These are phyloP conservation scores for Misgurnus anguillicaudatus DNA, from an alignment of 2,113 vertebrate species.

Conservation along the genomic window DNA sequence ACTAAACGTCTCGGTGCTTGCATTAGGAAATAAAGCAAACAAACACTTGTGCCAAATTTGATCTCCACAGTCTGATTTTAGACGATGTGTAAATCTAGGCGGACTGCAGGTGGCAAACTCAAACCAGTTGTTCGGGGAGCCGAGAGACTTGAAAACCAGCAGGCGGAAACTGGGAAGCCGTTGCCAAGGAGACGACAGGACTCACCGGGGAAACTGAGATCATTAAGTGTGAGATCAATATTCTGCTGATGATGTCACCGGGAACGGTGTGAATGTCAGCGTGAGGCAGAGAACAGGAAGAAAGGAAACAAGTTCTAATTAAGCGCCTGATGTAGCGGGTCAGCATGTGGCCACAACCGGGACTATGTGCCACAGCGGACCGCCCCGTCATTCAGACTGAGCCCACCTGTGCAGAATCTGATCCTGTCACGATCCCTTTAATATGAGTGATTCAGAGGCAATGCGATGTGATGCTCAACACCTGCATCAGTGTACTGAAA, in stretches of 20 bases:
- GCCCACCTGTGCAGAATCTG: neutral
- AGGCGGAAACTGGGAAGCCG: conserved; percentile 19
- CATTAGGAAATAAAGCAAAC: neutral
- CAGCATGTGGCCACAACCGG: neutral
- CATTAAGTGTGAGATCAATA: conserved; percentile 45
- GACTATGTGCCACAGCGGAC: neutral
- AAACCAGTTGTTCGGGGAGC: conserved; percentile 23
- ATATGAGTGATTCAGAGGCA: conserved; percentile 2
- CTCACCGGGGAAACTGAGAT: conserved; percentile 30
- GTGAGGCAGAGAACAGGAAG: neutral
- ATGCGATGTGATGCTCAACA: neutral
- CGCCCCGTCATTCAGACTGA: conserved; percentile 8
- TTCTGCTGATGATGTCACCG: conserved; percentile 38
- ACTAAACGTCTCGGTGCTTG: neutral
- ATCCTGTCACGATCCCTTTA: conserved; percentile 8
- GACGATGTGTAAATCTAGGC: conserved; percentile 4
- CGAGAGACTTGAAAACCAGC: conserved; percentile 11
- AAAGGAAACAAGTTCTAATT: conserved; percentile 23
- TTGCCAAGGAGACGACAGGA: conserved; percentile 38
- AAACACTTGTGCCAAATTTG: neutral
- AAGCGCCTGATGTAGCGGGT: neutral
- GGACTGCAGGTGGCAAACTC: conserved; percentile 34
- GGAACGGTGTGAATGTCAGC: conserved; percentile 27
- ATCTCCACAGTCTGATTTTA: neutral
- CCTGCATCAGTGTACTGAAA: neutral